These are phyloP conservation scores for Drosophila pegasa DNA, from an alignment of 2,888 invertebrate species.

Conservation along the genomic window DNA sequence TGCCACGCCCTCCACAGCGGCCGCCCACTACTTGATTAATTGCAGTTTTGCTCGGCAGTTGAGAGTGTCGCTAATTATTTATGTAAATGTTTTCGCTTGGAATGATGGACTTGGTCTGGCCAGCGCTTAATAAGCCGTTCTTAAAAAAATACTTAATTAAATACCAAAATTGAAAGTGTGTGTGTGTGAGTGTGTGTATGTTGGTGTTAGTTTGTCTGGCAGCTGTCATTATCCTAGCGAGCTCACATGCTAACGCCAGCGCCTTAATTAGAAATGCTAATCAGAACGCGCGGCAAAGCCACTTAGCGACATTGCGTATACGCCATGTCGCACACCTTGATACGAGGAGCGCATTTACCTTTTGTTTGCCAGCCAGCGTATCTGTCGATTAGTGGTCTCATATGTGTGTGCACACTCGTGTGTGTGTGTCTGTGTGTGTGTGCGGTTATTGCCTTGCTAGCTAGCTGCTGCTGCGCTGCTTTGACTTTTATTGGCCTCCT, in stretches of 20 bases:
- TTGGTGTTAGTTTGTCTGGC: slow-evolving; percentile 51
- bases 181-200: slow-evolving; percentile 7
- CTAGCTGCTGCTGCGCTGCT: slow-evolving; percentile 54
- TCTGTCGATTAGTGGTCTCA: slow-evolving; percentile 40
- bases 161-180: slow-evolving; percentile 4
- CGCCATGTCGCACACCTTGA: slow-evolving; percentile 63
- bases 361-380: slow-evolving; percentile 16
- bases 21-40: slow-evolving; percentile 68
- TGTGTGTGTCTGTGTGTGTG: slow-evolving; percentile 19
- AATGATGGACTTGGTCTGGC: slow-evolving; percentile 49
- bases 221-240: slow-evolving; percentile 72
- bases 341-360: slow-evolving; percentile 36
- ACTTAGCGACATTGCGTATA: slow-evolving; percentile 69
- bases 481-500: slow-evolving; percentile 77
- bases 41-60: slow-evolving; percentile 62
- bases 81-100: slow-evolving; percentile 81
- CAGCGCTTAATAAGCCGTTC: slow-evolving; percentile 57
- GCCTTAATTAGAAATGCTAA: slow-evolving; percentile 82
- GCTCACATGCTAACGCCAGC: slow-evolving; percentile 56
- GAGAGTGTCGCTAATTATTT: slow-evolving; percentile 73
- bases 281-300: slow-evolving; percentile 60
- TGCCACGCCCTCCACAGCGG: not conserved
- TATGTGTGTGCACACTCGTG: not conserved
- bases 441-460: slow-evolving; percentile 55
- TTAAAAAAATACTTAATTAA: slow-evolving; percentile 24